Conservation (phyloP, 2,113 vertebrate genomes). For the Cebidichthys violaceus region DNA sequence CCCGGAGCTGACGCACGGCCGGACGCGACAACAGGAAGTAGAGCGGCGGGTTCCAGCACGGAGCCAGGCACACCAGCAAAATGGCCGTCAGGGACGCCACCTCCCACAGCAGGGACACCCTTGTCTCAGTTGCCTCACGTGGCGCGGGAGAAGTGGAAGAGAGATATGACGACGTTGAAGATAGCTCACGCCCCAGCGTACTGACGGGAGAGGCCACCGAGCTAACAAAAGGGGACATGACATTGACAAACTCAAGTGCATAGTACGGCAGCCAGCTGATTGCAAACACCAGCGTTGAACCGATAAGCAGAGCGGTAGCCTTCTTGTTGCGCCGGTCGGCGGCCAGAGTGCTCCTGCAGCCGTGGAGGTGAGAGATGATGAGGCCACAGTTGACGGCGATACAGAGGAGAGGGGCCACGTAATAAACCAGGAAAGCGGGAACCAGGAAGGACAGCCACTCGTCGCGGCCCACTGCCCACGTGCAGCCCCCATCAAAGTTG, state of each 20-base stretch:
- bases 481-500: constrained; percentile 72
- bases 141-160: background rate
- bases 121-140: background rate
- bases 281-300: constrained; percentile 74
- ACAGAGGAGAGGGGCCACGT: constrained; percentile 75
- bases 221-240: constrained; percentile 62
- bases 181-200: background rate
- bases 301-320: constrained; percentile 75
- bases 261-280: constrained; percentile 81
- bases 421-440: constrained; percentile 79
- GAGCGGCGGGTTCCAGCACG: constrained; percentile 80
- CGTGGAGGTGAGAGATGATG: constrained; percentile 74
- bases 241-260: constrained; percentile 77
- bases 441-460: constrained; percentile 80
- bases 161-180: constrained; percentile 1
- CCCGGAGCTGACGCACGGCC: constrained; percentile 71
- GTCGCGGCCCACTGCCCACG: constrained; percentile 67
- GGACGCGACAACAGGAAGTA: constrained; percentile 80
- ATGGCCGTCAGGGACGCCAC: constrained; percentile 72
- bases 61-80: constrained; percentile 76
- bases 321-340: constrained; percentile 77
- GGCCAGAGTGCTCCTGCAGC: constrained; percentile 57
- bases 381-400: constrained; percentile 76
- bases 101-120: constrained; percentile 75
- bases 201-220: constrained; percentile 59